Evolutionary conservation across 2,113 vertebrate species (phyloP).

Genomic region (Oxyura jamaicensis): DNA sequence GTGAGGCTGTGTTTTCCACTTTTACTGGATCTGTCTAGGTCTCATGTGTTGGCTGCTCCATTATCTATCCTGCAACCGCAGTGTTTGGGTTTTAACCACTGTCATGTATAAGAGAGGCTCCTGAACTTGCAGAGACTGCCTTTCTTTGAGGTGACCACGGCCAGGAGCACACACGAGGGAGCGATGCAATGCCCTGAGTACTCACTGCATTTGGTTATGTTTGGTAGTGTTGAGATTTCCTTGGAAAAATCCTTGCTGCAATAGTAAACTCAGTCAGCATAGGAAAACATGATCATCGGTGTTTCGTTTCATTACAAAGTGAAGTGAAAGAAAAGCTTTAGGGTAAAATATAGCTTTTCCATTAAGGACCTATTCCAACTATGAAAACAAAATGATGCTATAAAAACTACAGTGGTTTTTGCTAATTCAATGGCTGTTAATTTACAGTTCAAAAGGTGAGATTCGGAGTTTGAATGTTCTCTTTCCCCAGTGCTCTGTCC

Average conservation of each 20-base stretch:
- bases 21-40: neutral
- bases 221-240: neutral
- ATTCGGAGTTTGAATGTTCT: conserved; percentile 17
- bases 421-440: conserved; percentile 7
- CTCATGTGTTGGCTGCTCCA: neutral
- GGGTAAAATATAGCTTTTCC: neutral
- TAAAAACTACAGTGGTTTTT: conserved; percentile 17
- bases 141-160: neutral
- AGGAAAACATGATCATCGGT: neutral
- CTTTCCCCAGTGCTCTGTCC: neutral
- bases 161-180: neutral
- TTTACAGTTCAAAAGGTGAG: conserved; percentile 47
- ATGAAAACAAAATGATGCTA: neutral
- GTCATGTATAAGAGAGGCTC: neutral
- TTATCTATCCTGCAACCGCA: neutral
- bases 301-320: neutral
- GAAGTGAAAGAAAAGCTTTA: neutral
- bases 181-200: neutral
- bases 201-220: neutral
- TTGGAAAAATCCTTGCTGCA: neutral
- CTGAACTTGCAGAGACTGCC: neutral
- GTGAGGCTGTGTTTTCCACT: neutral
- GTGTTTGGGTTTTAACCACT: neutral
- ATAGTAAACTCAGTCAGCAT: neutral
- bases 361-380: neutral